phyloP scores from a whole-genome alignment of 2,888 invertebrate species.

The Apocheima hispidaria region DNA sequence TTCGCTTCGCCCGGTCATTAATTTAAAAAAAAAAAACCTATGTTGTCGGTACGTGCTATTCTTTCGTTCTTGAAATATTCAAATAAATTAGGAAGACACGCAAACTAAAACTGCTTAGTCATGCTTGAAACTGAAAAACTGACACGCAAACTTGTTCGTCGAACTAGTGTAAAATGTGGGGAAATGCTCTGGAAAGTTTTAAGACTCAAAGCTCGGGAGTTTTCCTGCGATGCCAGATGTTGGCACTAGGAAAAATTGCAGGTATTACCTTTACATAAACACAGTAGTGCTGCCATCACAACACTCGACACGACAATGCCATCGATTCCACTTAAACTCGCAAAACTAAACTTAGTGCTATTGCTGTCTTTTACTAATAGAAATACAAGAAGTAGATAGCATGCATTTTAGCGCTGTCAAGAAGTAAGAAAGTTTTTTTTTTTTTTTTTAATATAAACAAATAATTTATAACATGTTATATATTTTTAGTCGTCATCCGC shows the following conservation, averaged over 20 bases:
- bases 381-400: too few species aligned
- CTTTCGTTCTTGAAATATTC: background rate
- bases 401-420: too few species aligned
- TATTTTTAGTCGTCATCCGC: too few species aligned
- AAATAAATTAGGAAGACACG: constrained; percentile 4
- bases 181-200: constrained; percentile 31
- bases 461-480: too few species aligned
- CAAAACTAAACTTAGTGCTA: background rate
- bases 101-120: constrained; percentile 22
- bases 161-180: constrained; percentile 30
- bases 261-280: constrained; percentile 33
- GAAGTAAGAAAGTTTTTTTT: too few species aligned
- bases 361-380: too few species aligned
- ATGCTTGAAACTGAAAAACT: constrained; percentile 26
- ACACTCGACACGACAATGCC: background rate
- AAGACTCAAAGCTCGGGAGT: constrained; percentile 34
- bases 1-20: too few species aligned
- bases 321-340: too few species aligned
- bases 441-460: too few species aligned
- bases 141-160: constrained; percentile 22
- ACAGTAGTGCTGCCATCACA: background rate
- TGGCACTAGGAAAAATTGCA: constrained; percentile 37
- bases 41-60: too few species aligned
- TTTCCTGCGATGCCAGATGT: constrained; percentile 36
- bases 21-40: too few species aligned